Percentiles rank a stretch among this genome's conserved stretches.
Conservation (phyloP, 2,113 vertebrate species). For the Phainopepla nitens region DNA sequence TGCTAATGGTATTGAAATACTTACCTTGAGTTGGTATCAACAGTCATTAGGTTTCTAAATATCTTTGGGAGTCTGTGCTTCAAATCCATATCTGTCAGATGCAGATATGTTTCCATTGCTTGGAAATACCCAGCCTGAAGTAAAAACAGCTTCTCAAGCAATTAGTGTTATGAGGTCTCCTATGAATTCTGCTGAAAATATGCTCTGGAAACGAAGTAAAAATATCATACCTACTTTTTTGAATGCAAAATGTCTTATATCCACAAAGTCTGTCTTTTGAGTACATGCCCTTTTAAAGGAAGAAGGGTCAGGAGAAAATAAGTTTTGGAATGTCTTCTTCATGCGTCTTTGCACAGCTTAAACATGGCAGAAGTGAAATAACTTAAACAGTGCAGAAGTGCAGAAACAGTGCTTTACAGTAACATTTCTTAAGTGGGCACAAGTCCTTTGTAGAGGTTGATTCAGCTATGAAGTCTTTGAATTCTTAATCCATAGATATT, state of each 20-base stretch:
- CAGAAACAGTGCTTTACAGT: background rate
- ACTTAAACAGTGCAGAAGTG: background rate
- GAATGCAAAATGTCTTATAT: background rate
- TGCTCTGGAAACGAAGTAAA: background rate
- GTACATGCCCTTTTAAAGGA: background rate
- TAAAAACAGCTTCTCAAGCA: background rate
- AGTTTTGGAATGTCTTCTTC: background rate
- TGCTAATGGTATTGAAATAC: background rate
- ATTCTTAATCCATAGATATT: background rate
- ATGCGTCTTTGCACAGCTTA: background rate
- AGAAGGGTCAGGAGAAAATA: background rate
- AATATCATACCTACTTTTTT: background rate
- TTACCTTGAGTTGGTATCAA: background rate
- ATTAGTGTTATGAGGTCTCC: background rate
- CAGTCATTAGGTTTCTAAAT: background rate
- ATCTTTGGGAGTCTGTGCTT: background rate
- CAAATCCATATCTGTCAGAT: background rate
- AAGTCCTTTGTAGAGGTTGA: background rate
- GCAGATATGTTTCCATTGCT: background rate
- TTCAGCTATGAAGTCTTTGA: background rate
- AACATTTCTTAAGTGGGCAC: background rate
- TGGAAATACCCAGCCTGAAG: background rate
- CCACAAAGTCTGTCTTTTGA: background rate
- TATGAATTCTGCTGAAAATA: background rate
- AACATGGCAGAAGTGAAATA: background rate